Percentiles rank a stretch among this genome's conserved stretches.
Evolutionary conservation across 2,888 invertebrate genomes (phyloP).

Genomic region (Drosophila falleni): DNA sequence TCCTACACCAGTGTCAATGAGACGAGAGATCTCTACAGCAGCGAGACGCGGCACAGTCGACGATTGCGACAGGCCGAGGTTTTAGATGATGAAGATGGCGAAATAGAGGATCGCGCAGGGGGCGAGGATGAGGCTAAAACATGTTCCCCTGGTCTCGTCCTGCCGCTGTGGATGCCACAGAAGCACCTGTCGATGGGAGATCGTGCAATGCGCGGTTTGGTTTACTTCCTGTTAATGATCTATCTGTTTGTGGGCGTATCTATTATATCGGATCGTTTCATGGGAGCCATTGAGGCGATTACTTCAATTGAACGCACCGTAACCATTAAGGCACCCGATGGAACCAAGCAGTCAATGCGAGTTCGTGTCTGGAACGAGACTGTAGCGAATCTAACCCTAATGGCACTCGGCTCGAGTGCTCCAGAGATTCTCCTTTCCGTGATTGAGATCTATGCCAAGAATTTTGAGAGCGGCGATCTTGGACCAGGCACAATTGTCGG

Average conservation of each 20-base stretch:
- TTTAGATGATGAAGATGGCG: not conserved
- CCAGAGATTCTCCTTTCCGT: conserved; percentile 99
- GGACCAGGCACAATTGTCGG: conserved; percentile 99
- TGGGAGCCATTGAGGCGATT: conserved; percentile 99
- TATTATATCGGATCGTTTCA: conserved; percentile 99
- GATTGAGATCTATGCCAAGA: conserved; percentile 98
- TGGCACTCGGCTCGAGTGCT: conserved; percentile 99
- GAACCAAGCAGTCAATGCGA: conserved; percentile 94
- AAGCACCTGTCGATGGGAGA: conserved; percentile 91
- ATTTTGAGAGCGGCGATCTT: conserved; percentile 97
- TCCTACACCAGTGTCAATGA: conserved; percentile 21
- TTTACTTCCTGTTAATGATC: conserved; percentile 95
- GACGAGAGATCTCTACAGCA: conserved; percentile 15
- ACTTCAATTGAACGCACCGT: conserved; percentile 99
- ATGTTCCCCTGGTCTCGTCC: conserved; percentile 94
- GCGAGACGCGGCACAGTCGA: conserved; percentile 40
- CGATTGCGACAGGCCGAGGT: conserved; percentile 33
- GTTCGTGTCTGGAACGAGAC: conserved; percentile 99
- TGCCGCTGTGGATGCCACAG: conserved; percentile 96
- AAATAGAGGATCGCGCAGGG: rapidly evolving
- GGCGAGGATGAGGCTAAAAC: conserved; percentile 17
- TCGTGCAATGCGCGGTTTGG: conserved; percentile 93
- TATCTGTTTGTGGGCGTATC: conserved; percentile 99
- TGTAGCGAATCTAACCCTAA: conserved; percentile 98
- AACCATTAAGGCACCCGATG: conserved; percentile 94